Conservation (phyloP, 2,797 vertebrate species). For the Perodicticus potto region DNA sequence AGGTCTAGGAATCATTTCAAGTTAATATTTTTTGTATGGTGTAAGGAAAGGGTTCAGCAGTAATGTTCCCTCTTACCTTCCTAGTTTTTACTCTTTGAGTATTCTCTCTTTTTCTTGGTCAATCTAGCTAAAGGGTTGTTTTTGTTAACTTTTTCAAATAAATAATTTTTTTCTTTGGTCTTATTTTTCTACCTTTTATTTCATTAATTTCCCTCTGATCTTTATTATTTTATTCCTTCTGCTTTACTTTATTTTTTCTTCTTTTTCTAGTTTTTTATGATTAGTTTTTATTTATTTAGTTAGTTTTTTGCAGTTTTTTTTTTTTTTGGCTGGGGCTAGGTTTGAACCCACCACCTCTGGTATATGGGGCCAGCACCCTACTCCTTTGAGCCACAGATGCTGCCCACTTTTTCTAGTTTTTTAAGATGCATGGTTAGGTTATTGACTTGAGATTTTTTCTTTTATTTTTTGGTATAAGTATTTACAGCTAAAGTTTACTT, state of each 20-base stretch:
- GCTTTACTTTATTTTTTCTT: not conserved
- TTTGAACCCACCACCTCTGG: too few relatives aligned
- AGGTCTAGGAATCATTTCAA: not conserved
- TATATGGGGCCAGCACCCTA: too few relatives aligned
- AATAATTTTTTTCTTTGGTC: not conserved
- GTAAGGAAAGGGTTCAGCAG: not conserved
- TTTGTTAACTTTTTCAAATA: not conserved
- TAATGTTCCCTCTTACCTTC: not conserved
- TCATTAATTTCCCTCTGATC: not conserved
- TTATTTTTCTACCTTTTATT: constrained; percentile 7
- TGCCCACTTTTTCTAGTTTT: not conserved
- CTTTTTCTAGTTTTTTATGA: not conserved
- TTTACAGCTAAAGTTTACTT: not conserved
- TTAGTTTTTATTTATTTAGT: too few relatives aligned
- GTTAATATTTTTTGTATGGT: not conserved
- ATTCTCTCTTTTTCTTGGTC: not conserved
- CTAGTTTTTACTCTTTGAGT: not conserved
- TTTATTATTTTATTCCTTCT: not conserved
- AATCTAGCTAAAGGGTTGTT: not conserved
- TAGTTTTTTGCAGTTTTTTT: too few relatives aligned
- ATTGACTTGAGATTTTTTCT: not conserved
- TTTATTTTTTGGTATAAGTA: not conserved
- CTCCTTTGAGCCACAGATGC: too few relatives aligned
- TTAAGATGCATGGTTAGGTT: not conserved
- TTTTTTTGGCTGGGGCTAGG: too few relatives aligned